Base-by-base conservation (phyloP, 2,888 invertebrate genomes). In the Mycalesis mineus region DNA sequence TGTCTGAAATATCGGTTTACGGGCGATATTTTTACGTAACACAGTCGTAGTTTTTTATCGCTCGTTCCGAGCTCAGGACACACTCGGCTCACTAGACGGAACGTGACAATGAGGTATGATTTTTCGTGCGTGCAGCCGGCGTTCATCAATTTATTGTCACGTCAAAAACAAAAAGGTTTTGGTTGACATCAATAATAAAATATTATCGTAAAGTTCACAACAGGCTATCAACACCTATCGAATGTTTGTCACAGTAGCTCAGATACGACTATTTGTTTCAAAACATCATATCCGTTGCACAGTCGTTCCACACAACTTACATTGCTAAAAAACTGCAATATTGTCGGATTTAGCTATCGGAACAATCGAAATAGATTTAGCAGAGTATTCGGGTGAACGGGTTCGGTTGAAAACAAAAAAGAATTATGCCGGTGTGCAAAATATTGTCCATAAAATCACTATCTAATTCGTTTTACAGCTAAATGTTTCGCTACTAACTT, bases 291-390 rank as follows among this genome's bases (percentile, higher is more conserved):
- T 55, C 48, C 29, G 15, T 37, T 15, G 2, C 22, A 22, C 22
- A 48, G 29, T 47, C 29, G 22, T 9, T 33, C 7, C 29, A 41
- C 29, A 41, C 52, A 33, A 31, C 31, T 40, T 41, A 41, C 31
- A 41, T 8, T 33, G 15, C n/a, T 15, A 33, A 42, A 31, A n/a
- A 13, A 36, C 44, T 42, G 28, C 36, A 17, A 52, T 52, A 56
- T 60, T 59, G 52, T 33, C 36, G 17, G 45, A 40, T 51, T 41
- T 11, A 40, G 40, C 31, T 14, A 51, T 51, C 40, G 11, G 51
- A 51, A 51, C 29, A 48, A 56, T 48, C 39, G 15, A 52, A 56
- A 60, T 42, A 48, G 37, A 39, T 53, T 39, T 41, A 51, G 40
- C 56, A 52, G 52, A 56, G 42, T 15, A 31, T 42, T 39, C 14